Percentiles rank a stretch among this genome's conserved stretches.
Conservation (phyloP, 1,140 invertebrate genomes). For the Drosophila takahashii region DNA sequence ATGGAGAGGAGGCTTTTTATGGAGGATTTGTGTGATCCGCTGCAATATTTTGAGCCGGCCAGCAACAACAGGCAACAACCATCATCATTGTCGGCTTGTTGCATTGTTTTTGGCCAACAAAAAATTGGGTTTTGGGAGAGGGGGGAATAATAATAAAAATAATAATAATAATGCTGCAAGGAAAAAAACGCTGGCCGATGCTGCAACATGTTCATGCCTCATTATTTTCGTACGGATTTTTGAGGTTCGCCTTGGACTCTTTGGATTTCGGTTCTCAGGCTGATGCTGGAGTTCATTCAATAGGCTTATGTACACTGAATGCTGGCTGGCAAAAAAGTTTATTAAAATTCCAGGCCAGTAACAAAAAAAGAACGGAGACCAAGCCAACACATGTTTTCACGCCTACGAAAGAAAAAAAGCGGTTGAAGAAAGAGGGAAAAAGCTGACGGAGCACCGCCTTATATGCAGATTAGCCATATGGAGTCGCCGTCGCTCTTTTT, state of each 20-base stretch:
- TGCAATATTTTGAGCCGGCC: conserved; percentile 74
- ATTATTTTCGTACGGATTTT: conserved; percentile 82
- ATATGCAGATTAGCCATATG: conserved; percentile 79
- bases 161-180: conserved; percentile 71
- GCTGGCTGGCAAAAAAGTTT: conserved; percentile 60
- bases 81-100: conserved; percentile 59
- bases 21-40: conserved; percentile 83
- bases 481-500: neutral
- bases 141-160: conserved; percentile 69
- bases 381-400: conserved; percentile 81
- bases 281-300: conserved; percentile 36
- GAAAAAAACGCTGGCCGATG: conserved; percentile 45
- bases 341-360: conserved; percentile 71
- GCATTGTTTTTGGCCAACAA: conserved; percentile 69
- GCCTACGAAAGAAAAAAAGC: conserved; percentile 57
- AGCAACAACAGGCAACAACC: conserved; percentile 18
- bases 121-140: conserved; percentile 31
- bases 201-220: conserved; percentile 81
- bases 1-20: conserved; percentile 61
- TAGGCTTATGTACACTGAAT: conserved; percentile 16
- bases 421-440: conserved; percentile 33
- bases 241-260: conserved; percentile 76
- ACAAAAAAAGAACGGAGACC: conserved; percentile 26
- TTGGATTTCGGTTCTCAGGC: conserved; percentile 59
- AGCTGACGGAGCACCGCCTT: conserved; percentile 70